Base-by-base conservation (phyloP, 2,797 vertebrate genomes). In the Argyrosomus regius region DNA sequence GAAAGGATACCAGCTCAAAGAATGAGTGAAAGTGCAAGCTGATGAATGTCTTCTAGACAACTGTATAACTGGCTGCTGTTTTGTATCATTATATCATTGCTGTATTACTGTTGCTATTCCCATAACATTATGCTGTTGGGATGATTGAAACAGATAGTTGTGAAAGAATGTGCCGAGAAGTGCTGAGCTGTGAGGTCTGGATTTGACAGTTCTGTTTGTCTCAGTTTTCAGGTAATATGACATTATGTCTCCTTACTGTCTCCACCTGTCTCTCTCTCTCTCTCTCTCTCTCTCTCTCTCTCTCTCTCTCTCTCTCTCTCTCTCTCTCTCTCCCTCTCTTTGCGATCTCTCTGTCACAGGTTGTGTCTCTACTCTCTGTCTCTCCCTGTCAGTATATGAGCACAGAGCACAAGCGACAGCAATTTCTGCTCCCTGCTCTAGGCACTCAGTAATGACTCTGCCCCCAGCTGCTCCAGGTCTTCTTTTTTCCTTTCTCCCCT, bases 201-300 rank as follows among this genome's bases (percentile, higher is more conserved):
- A 53, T 85, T 56, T 60, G 60, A 62, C 71, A 63, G 24, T 56
- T 84, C 28, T 3, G 72, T 81, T 74, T 62, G 35, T 79, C 57
- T 85, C 71, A 18, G 35, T 80, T 77, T 83, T 71, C 45, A 45
- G 58, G 20, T 72, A 35, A 67, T 41, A 28, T 28, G 69, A 77
- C 74, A 63, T 63, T 26, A 45, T 63, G 26, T 72, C 52, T 76
- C 58, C 70, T 70, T 53, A 7, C 71, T 39, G 20, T 77, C 70
- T 66, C 43, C 57, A 45, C 10, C 6, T n/a, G 9, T 63, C 58
- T 60, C 50, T 31, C 11, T 12, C 53, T 26, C 24, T 26, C 53
- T 14, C 22, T 16, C 69, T 83, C 35, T 46, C 57, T 31, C 12
- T 35, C 48, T 12, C 12, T 24, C n/a, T 14, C 69, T 85, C 43